Conservation (phyloP, 2,797 vertebrate genomes). For the Gadopsis bispinosus region DNA sequence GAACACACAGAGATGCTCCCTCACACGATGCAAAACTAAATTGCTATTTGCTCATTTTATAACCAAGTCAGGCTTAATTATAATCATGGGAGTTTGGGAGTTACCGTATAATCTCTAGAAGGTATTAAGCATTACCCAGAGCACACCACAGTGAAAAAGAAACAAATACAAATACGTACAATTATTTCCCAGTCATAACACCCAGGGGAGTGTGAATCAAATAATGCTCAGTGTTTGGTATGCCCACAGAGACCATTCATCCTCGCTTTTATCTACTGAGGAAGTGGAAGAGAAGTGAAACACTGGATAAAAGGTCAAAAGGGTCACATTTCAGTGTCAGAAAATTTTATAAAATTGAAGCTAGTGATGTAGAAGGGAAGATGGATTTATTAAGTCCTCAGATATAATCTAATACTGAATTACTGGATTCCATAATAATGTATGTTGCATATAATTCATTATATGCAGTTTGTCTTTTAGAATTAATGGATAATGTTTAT, state of each 20-base stretch:
- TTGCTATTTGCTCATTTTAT: constrained; percentile 85
- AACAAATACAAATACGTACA: constrained; percentile 84
- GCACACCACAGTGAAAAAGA: constrained; percentile 80
- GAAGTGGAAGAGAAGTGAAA: constrained; percentile 66
- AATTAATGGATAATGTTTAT: constrained; percentile 5
- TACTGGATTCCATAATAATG: constrained; percentile 3
- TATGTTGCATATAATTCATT: background rate
- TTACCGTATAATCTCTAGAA: constrained; percentile 86
- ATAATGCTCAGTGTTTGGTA: constrained; percentile 77
- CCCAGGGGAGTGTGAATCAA: constrained; percentile 80
- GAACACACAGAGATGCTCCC: constrained; percentile 81
- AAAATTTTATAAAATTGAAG: constrained; percentile 45
- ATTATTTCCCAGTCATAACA: constrained; percentile 83
- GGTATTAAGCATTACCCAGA: constrained; percentile 85
- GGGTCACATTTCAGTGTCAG: constrained; percentile 58
- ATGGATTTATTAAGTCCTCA: constrained; percentile 8
- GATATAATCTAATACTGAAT: constrained; percentile 29
- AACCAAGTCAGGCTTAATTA: constrained; percentile 86
- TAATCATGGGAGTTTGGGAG: constrained; percentile 87
- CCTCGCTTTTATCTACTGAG: constrained; percentile 74
- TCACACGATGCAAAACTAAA: constrained; percentile 85
- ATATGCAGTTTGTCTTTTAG: constrained; percentile 2
- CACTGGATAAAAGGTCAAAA: constrained; percentile 70
- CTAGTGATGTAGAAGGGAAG: constrained; percentile 14
- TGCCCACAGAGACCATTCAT: constrained; percentile 79